Evolutionary conservation across 2,797 vertebrate species (phyloP), one percentile per base, ranked within the genome.

Genomic region (Sphenodon punctatus): DNA sequence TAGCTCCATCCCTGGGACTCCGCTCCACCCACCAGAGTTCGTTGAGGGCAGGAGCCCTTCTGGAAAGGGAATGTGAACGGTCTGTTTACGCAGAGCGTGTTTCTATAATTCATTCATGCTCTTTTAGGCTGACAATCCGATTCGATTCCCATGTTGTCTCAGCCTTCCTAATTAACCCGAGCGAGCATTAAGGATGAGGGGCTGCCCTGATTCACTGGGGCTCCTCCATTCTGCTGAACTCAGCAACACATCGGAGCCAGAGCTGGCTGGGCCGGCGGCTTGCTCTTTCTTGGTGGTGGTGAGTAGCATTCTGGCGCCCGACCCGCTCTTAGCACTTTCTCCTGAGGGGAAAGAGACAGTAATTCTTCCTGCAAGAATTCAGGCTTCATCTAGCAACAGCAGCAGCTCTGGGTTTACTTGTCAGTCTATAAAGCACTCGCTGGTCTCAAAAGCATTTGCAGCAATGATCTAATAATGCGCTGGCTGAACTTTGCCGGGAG

Each of bases 121-220:
- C 80, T 73, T 78, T 84, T 80, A 90, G 64, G 76, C 56, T 75
- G 87, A 79, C 39, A 82, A 55, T n/a, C n/a, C n/a, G n/a, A 87
- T 93, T 90, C 67, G 15, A 88, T 89, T 87, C 60, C 69, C 34
- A 0, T 1, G 81, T 90, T 94, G 90, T 85, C 92, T 93, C 92
- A 85, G 64, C 64, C 69, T 92, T 85, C 84, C 86, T 94, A 84
- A 93, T 92, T 86, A 89, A 90, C 41, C 53, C 80, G 70, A 92
- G 78, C 74, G 78, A 92, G 34, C 39, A 70, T 82, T 64, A 55
- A 34, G 4, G 17, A 77, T 56, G 79, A 83, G 73, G 43, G 67
- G 60, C 36, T 61, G 43, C 70, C 45, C 42, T 1, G 1, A 38
- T 88, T 3, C 10, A 42, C 23, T 16, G 3, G 67, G 70, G 48